Percentiles rank a stretch among this genome's conserved stretches.
These are phyloP conservation scores for Harpagoxenus sublaevis DNA, from an alignment of 2,888 invertebrate species.

Conservation along the genomic window DNA sequence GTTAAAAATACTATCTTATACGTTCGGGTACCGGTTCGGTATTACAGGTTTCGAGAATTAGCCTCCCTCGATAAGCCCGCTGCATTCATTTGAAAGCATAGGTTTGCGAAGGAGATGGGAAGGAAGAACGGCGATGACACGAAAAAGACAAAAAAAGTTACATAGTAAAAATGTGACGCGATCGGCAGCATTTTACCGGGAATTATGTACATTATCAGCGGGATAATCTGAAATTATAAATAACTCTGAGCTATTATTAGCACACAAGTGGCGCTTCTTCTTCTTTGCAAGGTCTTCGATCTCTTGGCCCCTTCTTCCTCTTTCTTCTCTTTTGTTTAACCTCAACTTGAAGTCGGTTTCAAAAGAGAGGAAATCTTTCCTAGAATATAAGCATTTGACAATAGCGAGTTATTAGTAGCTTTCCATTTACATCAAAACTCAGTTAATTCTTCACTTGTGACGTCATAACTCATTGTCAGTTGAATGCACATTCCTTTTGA, in stretches of 20 bases:
- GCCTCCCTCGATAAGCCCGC: constrained; percentile 53
- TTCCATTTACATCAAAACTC: too few relatives aligned
- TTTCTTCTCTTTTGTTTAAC: background rate
- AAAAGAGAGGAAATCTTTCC: background rate
- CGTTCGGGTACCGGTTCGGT: constrained; percentile 57
- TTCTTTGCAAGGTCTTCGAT: constrained; percentile 58
- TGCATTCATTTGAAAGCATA: constrained; percentile 1
- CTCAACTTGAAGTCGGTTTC: background rate
- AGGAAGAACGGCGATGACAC: background rate
- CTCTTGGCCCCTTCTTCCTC: constrained; percentile 17
- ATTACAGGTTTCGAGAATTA: constrained; percentile 67
- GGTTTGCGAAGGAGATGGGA: background rate
- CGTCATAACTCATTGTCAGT: too few relatives aligned
- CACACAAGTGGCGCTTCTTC: constrained; percentile 50
- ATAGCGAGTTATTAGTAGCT: background rate
- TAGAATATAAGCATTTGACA: background rate
- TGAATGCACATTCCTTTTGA: too few relatives aligned
- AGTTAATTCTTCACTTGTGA: too few relatives aligned
- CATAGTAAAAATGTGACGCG: constrained; percentile 16
- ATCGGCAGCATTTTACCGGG: constrained; percentile 37
- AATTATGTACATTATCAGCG: constrained; percentile 42
- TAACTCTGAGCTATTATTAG: constrained; percentile 66
- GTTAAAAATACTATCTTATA: constrained; percentile 79
- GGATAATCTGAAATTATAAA: constrained; percentile 61
- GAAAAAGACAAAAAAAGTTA: constrained; percentile 26